Conservation (phyloP, 1,140 invertebrate genomes). For the Conus betulinus region DNA sequence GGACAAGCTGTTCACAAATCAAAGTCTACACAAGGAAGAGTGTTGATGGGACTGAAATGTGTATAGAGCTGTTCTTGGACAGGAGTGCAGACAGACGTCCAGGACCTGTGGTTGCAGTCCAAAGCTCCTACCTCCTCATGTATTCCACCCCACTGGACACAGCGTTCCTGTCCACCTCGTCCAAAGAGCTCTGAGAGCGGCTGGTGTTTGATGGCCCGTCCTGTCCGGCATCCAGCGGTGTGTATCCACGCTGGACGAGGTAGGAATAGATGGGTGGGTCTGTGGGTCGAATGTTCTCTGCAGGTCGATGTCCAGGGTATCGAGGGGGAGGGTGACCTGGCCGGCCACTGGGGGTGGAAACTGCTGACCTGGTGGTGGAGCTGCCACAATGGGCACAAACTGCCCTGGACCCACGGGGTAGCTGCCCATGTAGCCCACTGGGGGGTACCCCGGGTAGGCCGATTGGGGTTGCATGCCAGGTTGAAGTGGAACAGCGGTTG, state of each 20-base stretch:
- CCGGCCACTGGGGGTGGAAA: conserved; percentile 6
- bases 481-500: conserved; percentile 30
- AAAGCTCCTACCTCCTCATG: conserved; percentile 49
- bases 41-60: too few species aligned
- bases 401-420: conserved; percentile 35
- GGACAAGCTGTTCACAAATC: too few species aligned
- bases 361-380: neutral
- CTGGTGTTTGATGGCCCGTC: conserved; percentile 28
- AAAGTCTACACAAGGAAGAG: too few species aligned
- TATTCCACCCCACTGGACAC: conserved; percentile 53
- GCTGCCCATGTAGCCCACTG: conserved; percentile 33
- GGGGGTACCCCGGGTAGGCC: conserved; percentile 34
- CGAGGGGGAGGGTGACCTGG: conserved; percentile 22
- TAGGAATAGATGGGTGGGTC: conserved; percentile 61
- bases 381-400: conserved; percentile 34
- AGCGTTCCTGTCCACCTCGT: conserved; percentile 44
- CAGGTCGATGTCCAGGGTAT: conserved; percentile 40
- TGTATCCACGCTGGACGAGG: conserved; percentile 63
- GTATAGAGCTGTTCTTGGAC: too few species aligned
- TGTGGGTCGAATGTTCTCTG: conserved; percentile 30
- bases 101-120: neutral
- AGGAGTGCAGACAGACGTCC: too few species aligned
- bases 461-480: conserved; percentile 27
- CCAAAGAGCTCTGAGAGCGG: conserved; percentile 32
- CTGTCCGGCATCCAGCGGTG: conserved; percentile 40